These are phyloP conservation scores for Triplophysa yarkandensis DNA, from an alignment of 2,797 vertebrate genomes.

Conservation along the genomic window DNA sequence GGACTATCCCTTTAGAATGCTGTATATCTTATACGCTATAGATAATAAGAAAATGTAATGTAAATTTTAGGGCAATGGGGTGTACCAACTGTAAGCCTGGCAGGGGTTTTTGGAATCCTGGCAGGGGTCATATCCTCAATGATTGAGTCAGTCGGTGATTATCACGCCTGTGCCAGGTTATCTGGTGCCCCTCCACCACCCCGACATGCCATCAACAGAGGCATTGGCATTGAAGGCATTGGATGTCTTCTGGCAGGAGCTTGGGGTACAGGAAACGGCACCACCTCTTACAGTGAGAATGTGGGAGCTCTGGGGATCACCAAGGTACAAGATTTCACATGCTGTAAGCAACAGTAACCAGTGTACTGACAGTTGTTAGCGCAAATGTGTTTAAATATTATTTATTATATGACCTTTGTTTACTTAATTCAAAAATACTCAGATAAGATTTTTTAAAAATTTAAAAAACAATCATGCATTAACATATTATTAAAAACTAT, in stretches of 20 bases:
- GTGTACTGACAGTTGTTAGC: no score
- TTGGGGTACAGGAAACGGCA: slow-evolving; percentile 95
- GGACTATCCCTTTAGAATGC: no score
- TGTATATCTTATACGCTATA: no score
- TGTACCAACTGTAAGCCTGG: slow-evolving; percentile 86
- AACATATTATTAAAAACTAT: no score
- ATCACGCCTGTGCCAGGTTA: slow-evolving; percentile 91
- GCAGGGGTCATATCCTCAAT: slow-evolving; percentile 94
- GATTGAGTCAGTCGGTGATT: slow-evolving; percentile 96
- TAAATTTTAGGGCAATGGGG: slow-evolving; percentile 90
- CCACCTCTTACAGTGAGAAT: slow-evolving; percentile 96
- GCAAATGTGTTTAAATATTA: no score
- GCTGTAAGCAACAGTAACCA: no score
- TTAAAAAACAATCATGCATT: no score
- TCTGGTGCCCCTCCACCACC: slow-evolving; percentile 90
- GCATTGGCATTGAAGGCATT: slow-evolving; percentile 91
- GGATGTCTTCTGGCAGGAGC: slow-evolving; percentile 92
- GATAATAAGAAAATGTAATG: no score
- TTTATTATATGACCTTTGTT: no score
- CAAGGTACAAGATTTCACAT: slow-evolving; percentile 75
- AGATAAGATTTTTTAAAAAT: no score
- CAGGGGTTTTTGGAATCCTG: slow-evolving; percentile 91
- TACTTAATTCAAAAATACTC: no score
- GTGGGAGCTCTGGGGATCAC: slow-evolving; percentile 93
- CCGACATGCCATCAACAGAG: slow-evolving; percentile 88